Percentiles rank a stretch among this genome's conserved stretches.
Conservation (phyloP, 2,797 vertebrate genomes). For the Parambassis ranga region DNA sequence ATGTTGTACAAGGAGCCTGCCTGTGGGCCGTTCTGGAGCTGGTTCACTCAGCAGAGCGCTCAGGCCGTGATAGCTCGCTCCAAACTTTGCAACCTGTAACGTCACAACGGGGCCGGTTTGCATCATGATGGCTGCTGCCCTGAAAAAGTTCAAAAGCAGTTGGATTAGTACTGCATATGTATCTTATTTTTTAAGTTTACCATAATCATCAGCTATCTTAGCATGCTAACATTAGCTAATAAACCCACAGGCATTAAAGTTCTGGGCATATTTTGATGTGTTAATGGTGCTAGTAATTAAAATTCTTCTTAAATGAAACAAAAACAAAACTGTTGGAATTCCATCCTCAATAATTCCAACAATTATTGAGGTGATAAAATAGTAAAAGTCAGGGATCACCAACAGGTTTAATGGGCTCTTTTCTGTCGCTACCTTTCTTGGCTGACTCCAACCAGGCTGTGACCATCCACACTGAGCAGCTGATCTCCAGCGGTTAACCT, state of each 20-base stretch:
- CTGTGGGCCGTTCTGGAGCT: constrained; percentile 78
- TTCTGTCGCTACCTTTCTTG: constrained; percentile 87
- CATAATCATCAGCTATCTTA: neutral
- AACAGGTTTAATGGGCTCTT: neutral
- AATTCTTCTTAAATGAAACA: too few relatives aligned
- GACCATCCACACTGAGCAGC: constrained; percentile 91
- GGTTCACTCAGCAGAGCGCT: constrained; percentile 85
- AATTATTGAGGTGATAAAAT: too few relatives aligned
- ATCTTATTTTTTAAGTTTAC: neutral
- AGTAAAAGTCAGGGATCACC: too few relatives aligned
- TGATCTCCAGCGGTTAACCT: constrained; percentile 90
- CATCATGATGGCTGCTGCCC: constrained; percentile 92
- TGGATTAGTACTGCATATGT: too few relatives aligned
- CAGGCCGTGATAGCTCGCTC: constrained; percentile 89
- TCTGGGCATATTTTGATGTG: too few relatives aligned
- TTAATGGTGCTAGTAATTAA: too few relatives aligned
- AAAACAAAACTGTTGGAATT: too few relatives aligned
- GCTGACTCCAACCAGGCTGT: constrained; percentile 88
- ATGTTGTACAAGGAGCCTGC: constrained; percentile 57
- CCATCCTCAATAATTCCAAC: too few relatives aligned
- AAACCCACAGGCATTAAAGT: too few relatives aligned
- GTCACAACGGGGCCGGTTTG: constrained; percentile 90
- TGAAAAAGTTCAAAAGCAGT: too few relatives aligned
- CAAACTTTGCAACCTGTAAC: constrained; percentile 90
- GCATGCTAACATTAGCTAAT: neutral